phyloP scores from a whole-genome alignment of 2,113 vertebrate genomes.

The Nesoenas mayeri region DNA sequence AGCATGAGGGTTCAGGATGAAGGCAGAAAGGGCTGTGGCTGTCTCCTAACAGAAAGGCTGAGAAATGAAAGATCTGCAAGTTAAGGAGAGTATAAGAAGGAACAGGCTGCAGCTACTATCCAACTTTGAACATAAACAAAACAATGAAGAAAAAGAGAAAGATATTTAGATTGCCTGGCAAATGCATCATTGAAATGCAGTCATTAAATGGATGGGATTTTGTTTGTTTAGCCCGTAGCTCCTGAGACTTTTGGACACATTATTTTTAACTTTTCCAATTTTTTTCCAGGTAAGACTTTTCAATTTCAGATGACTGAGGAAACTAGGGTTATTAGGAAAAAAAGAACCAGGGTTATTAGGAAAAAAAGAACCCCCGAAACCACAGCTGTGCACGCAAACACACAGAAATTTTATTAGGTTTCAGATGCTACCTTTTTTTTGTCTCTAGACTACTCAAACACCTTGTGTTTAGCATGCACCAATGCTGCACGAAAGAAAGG shows the following conservation, averaged over 20 bases:
- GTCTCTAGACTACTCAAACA: not conserved
- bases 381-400: not conserved
- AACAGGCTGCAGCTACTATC: not conserved
- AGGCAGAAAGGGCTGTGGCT: not conserved
- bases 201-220: not conserved
- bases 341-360: not conserved
- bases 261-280: not conserved
- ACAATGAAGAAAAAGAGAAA: not conserved
- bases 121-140: not conserved
- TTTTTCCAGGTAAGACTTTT: not conserved
- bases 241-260: not conserved
- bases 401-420: not conserved
- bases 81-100: not conserved
- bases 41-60: not conserved
- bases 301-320: not conserved
- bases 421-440: not conserved
- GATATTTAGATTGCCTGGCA: not conserved
- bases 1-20: not conserved
- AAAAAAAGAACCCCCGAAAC: not conserved
- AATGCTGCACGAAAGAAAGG: fast-evolving
- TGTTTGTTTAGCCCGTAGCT: not conserved
- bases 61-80: not conserved
- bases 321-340: not conserved
- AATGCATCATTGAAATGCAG: not conserved
- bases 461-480: not conserved